Evolutionary conservation across 2,113 vertebrate species (phyloP), one percentile per base, ranked within the genome.

Genomic region (Platanista minor): DNA sequence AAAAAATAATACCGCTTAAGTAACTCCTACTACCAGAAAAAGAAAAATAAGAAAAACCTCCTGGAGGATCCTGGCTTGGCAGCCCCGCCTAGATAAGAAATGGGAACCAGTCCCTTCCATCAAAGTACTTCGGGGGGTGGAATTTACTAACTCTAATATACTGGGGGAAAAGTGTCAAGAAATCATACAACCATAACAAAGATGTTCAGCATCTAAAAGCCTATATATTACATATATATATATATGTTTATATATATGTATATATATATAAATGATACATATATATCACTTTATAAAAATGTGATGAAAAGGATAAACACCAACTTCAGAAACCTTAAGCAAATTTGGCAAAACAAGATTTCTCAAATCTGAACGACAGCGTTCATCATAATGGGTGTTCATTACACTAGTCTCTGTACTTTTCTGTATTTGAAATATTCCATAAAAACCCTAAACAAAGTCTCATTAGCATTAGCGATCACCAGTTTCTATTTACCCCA

Each of bases 361-460:
- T 87, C n/a, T 31, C 62, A 91, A 87, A 57, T 80, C 29, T 46
- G 36, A 75, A 57, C 18, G 18, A 52, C 49, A 52, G 49, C 1
- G 27, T 81, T 94, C 49, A 52, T 17, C 49, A 17, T 69, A 59
- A 46, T 59, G 14, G 27, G 4, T 29, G 20, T 31, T 87, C 41
- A 62, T 31, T 61, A 94, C 9, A 74, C 57, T 67, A 75, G 2
- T 82, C 39, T 49, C 36, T 89, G 3, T 59, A 82, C 8, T 96
- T 83, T 57, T 13, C 20, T 72, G 7, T 66, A 54, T 96, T 84
- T 95, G 46, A 95, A 95, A 80, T 67, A 95, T 36, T 33, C 36
- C 86, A 94, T 69, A 83, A 93, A 97, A 94, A 59, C 29, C 33
- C 43, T 54, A 90, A 66, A 84, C 11, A 97, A 67, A 91, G n/a